Evolutionary conservation across 1,140 invertebrate genomes (phyloP).

Genomic region (Drosophila triauraria): DNA sequence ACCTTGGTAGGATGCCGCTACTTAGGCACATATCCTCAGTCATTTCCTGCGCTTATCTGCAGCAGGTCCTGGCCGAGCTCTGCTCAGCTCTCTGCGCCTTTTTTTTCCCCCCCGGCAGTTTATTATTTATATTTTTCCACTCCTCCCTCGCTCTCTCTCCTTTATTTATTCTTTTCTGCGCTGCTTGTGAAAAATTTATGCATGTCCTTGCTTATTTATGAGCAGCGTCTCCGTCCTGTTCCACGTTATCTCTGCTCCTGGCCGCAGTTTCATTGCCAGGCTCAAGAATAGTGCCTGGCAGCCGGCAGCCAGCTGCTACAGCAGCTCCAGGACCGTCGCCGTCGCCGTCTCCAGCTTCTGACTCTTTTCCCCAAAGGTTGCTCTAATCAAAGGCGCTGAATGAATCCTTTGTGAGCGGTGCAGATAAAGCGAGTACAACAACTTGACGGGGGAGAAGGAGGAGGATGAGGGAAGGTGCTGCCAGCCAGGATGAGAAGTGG

Average conservation of each 20-base stretch:
- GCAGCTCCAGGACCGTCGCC: conserved; percentile 2
- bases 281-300: conserved; percentile 57
- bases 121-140: conserved; percentile 75
- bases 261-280: conserved; percentile 82
- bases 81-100: conserved; percentile 7
- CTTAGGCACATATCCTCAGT: conserved; percentile 80
- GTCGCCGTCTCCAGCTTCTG: conserved; percentile 6
- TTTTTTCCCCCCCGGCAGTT: conserved; percentile 39
- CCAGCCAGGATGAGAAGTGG: conserved; percentile 68
- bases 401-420: conserved; percentile 80
- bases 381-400: conserved; percentile 84
- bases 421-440: conserved; percentile 74
- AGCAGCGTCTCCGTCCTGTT: conserved; percentile 70
- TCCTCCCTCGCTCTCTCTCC: conserved; percentile 1
- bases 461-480: conserved; percentile 8
- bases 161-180: conserved; percentile 58
- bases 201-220: conserved; percentile 84
- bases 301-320: conserved; percentile 6
- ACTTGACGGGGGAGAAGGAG: conserved; percentile 6
- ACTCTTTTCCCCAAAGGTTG: conserved; percentile 71
- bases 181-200: conserved; percentile 81
- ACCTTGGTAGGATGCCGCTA: conserved; percentile 68
- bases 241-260: conserved; percentile 68
- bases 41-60: conserved; percentile 81
- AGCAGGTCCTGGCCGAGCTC: conserved; percentile 30